A percentile compares a stretch with the other conserved stretches of the same genome.
These are phyloP conservation scores for Dinothrombium tinctorium DNA, from an alignment of 1,140 invertebrate species.

Conservation along the genomic window DNA sequence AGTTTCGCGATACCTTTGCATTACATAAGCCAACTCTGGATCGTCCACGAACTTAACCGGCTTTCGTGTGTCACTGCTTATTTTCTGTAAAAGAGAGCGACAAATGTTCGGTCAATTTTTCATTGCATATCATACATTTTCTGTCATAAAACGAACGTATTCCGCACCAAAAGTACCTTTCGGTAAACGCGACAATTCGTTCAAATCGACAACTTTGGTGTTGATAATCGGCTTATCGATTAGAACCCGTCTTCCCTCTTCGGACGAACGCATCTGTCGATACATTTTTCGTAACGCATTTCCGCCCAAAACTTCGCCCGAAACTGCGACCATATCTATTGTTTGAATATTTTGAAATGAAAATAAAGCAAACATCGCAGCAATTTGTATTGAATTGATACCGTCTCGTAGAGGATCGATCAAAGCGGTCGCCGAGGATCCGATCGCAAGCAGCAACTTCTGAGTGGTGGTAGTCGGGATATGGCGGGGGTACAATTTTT, in stretches of 20 bases:
- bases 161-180: conserved; percentile 52
- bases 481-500: conserved; percentile 29
- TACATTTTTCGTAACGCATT: conserved; percentile 38
- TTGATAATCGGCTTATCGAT: conserved; percentile 61
- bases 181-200: conserved; percentile 40
- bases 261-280: conserved; percentile 34
- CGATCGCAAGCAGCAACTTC: conserved; percentile 41
- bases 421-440: conserved; percentile 30
- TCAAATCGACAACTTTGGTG: conserved; percentile 49
- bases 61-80: conserved; percentile 72
- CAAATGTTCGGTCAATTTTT: no score
- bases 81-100: conserved; percentile 30
- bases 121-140: no score
- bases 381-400: conserved; percentile 10
- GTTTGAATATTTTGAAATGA: conserved; percentile 10
- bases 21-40: conserved; percentile 71
- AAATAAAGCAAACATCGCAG: conserved; percentile 6
- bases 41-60: conserved; percentile 77
- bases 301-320: conserved; percentile 66
- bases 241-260: conserved; percentile 48
- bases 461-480: conserved; percentile 47
- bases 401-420: conserved; percentile 20
- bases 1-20: conserved; percentile 84
- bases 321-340: conserved; percentile 71
- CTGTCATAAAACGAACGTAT: conserved; percentile 54